Percentiles rank a stretch among this genome's conserved stretches.
Conservation (phyloP, 1,140 invertebrate species). For the Hycleus cichorii region DNA sequence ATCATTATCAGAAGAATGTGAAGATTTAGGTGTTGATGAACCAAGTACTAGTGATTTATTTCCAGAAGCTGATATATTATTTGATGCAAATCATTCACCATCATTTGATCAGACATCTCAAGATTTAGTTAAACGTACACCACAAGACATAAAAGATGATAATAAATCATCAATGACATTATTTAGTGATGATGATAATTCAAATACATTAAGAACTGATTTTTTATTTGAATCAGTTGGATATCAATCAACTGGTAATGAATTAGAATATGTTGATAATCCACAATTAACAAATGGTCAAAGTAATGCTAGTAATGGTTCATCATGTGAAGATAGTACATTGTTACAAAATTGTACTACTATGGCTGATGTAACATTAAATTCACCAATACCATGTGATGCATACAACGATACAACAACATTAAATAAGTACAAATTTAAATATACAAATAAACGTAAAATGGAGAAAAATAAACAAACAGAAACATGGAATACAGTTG, state of each 20-base stretch:
- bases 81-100: slow-evolving; percentile 46
- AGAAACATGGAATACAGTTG: slow-evolving; percentile 21
- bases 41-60: slow-evolving; percentile 69
- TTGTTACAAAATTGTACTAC: slow-evolving; percentile 36
- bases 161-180: slow-evolving; percentile 26
- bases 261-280: slow-evolving; percentile 24
- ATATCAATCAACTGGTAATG: slow-evolving; percentile 28
- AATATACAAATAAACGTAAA: slow-evolving; percentile 40
- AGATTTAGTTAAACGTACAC: slow-evolving; percentile 27
- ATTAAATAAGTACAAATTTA: slow-evolving; percentile 38
- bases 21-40: slow-evolving; percentile 67
- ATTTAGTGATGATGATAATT: slow-evolving; percentile 39
- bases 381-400: slow-evolving; percentile 34
- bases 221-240: slow-evolving; percentile 35
- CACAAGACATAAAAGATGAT: slow-evolving; percentile 8
- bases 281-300: slow-evolving; percentile 30
- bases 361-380: slow-evolving; percentile 39
- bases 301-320: slow-evolving; percentile 25
- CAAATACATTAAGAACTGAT: slow-evolving; percentile 32
- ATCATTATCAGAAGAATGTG: slow-evolving; percentile 67
- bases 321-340: slow-evolving; percentile 36
- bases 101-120: slow-evolving; percentile 38
- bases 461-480: slow-evolving; percentile 22
- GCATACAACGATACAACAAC: slow-evolving; percentile 25
- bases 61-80: slow-evolving; percentile 64